A percentile compares a stretch with the other conserved stretches of the same genome.
Evolutionary conservation across 2,888 invertebrate genomes (phyloP).

Genomic region (Stomorhina lunata): DNA sequence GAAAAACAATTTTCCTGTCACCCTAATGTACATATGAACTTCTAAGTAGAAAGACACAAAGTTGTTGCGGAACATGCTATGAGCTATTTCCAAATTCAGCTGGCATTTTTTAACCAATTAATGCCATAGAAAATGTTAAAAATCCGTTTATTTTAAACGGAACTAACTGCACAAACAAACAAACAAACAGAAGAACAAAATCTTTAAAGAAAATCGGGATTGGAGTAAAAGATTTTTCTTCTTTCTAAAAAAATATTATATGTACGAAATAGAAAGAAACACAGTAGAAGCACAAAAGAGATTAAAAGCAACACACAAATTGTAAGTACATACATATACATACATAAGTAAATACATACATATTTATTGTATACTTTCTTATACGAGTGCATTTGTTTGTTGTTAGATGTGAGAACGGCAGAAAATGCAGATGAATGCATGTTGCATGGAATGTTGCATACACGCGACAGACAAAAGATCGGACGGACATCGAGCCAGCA

Average conservation of each 20-base stretch:
- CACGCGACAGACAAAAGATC: slow-evolving; percentile 63
- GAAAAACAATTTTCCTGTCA: too few species aligned
- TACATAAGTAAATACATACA: too few species aligned
- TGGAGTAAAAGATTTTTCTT: slow-evolving; percentile 55
- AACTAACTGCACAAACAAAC: slow-evolving; percentile 72
- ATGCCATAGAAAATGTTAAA: slow-evolving; percentile 67
- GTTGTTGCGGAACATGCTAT: slow-evolving; percentile 55
- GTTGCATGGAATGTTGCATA: slow-evolving; percentile 63
- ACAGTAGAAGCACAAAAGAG: neutral
- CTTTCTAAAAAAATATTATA: slow-evolving; percentile 18
- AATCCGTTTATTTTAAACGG: slow-evolving; percentile 78
- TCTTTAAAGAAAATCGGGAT: slow-evolving; percentile 59
- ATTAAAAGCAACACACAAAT: slow-evolving; percentile 14
- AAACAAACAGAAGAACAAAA: slow-evolving; percentile 28
- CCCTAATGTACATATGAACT: too few species aligned
- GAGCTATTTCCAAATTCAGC: slow-evolving; percentile 63
- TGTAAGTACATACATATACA: too few species aligned
- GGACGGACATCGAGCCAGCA: slow-evolving; percentile 4
- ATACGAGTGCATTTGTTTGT: neutral
- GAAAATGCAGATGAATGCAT: slow-evolving; percentile 66
- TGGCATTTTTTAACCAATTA: slow-evolving; percentile 65
- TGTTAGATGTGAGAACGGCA: slow-evolving; percentile 54
- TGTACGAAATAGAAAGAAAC: slow-evolving; percentile 7
- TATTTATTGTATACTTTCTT: too few species aligned
- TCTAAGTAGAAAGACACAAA: neutral